Base-by-base conservation (phyloP, 2,888 invertebrate species). In the Mechanitis messenoides region DNA sequence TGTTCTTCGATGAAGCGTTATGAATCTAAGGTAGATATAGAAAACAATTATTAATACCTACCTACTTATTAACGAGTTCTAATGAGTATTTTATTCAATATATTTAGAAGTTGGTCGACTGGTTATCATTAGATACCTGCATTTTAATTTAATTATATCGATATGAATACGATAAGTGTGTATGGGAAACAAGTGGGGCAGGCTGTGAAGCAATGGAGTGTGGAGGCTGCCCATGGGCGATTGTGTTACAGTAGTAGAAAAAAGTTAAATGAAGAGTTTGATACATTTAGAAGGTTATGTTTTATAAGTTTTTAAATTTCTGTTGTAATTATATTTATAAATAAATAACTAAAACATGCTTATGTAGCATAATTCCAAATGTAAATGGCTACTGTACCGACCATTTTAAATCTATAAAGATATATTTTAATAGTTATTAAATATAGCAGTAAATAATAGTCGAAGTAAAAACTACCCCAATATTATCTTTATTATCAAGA, bases 141-240 rank as follows among this genome's bases (percentile, higher is more conserved):
- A 9, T 28, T 5, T 56, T 47, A 28, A 50, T 31, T 50, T 50
- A 50, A 50, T 31, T 31, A 31, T 50, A 50, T 50, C 46, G 57
- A 50, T 50, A 46, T 28, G 20, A 58, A 50, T 35, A 47, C 50
- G 61, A 56, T 55, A 59, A 50, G 60, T 55, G 62, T 62, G 63
- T 65, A 77, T 86, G 85, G 79, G 85, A 86, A 86, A 78, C 81
- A 69, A 71, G 78, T 76, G 73, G 73, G 74, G 78, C 79, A 73
- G 73, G 75, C 72, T 75, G 76, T 74, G 74, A 79, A 73, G 79
- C 85, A 83, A 76, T 82, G 81, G 80, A 78, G 80, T 87, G 84
- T 77, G 77, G 76, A 77, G 72, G 71, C 73, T 74, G 77, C 72
- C 79, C 78, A 74, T 75, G 66, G 60, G 71, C 76, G 83, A 77